Conservation (phyloP, 2,797 vertebrate species). For the Rhinella marina region DNA sequence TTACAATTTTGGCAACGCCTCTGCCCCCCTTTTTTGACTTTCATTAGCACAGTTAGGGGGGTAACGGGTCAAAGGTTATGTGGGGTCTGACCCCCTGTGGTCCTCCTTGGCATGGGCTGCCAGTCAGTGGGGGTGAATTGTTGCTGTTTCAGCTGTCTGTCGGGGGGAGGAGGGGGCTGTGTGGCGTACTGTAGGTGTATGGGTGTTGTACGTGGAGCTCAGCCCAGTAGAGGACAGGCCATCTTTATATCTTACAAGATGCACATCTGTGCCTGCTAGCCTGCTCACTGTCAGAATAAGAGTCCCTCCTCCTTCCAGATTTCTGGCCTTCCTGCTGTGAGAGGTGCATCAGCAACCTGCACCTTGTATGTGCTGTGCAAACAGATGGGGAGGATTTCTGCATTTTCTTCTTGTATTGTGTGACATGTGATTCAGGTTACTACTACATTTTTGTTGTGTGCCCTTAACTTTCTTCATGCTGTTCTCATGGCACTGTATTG, state of each 20-base stretch:
- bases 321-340: conserved; percentile 82
- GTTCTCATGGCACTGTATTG: too few species aligned
- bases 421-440: too few species aligned
- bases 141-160: neutral
- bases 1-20: too few species aligned
- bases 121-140: neutral
- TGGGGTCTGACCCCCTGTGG: neutral
- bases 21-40: neutral
- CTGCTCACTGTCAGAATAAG: conserved; percentile 82
- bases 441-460: too few species aligned
- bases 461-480: too few species aligned
- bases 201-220: conserved; percentile 24
- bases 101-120: neutral
- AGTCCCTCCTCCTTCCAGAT: conserved; percentile 76
- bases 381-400: too few species aligned
- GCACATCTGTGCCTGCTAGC: conserved; percentile 76
- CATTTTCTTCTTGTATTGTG: too few species aligned
- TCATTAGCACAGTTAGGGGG: neutral
- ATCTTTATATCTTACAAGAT: conserved; percentile 31
- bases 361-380: too few species aligned
- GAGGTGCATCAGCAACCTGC: conserved; percentile 71
- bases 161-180: neutral
- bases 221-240: neutral
- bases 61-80: conserved; percentile 22
- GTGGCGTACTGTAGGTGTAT: conserved; percentile 3